Evolutionary conservation across 2,113 vertebrate species (phyloP).

Genomic region (Lontra canadensis): DNA sequence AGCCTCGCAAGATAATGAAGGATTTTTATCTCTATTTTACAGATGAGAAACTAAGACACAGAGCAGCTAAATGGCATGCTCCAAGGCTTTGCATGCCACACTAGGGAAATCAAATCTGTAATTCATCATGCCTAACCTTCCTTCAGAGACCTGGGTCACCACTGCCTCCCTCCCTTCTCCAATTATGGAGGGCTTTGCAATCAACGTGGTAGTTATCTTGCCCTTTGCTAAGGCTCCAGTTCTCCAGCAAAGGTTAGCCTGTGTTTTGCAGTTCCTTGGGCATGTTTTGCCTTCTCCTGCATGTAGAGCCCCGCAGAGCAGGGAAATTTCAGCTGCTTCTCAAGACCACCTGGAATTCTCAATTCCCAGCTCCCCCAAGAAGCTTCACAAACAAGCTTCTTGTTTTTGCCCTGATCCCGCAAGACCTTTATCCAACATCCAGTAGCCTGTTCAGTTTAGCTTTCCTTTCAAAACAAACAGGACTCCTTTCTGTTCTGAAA

Average conservation of each 20-base stretch:
- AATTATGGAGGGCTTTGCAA: not conserved
- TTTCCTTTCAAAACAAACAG: conserved; percentile 57
- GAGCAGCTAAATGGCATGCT: not conserved
- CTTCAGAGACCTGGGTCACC: not conserved
- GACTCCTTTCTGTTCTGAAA: conserved; percentile 50
- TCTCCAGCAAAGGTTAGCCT: not conserved
- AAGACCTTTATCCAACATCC: conserved; percentile 53
- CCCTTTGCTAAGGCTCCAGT: conserved; percentile 14
- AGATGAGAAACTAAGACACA: conserved; percentile 54
- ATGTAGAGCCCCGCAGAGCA: not conserved
- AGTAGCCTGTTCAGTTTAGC: not conserved
- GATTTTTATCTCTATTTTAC: conserved; percentile 43
- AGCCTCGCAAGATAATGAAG: not conserved
- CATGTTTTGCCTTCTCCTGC: not conserved
- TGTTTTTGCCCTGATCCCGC: conserved; percentile 7
- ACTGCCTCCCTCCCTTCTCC: not conserved
- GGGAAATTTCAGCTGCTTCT: conserved; percentile 10
- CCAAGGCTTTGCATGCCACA: not conserved
- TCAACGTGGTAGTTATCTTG: not conserved
- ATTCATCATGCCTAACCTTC: not conserved
- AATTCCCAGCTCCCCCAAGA: conserved; percentile 16
- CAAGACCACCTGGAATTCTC: not conserved
- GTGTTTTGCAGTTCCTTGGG: not conserved
- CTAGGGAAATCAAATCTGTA: conserved; percentile 22
- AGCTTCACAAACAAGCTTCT: conserved; percentile 43